Conservation (phyloP, 2,113 vertebrate species). For the Hepsetus odoe region DNA sequence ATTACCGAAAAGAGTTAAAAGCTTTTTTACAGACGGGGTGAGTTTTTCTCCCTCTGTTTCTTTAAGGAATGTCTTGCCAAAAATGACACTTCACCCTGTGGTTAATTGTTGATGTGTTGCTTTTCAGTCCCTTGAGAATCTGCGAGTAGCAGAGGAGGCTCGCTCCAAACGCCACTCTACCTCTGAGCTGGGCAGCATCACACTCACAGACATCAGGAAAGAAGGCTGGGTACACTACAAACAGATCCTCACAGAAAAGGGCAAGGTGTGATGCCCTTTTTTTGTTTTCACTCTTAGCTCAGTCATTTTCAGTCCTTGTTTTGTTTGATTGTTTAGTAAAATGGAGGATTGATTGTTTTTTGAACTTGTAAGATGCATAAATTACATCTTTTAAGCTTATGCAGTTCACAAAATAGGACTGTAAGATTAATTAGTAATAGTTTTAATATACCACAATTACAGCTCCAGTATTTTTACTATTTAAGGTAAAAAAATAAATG, state of each 20-base stretch:
- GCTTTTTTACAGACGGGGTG: constrained; percentile 95
- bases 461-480: no score
- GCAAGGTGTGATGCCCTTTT: constrained; percentile 90
- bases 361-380: no score
- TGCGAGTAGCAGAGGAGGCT: constrained; percentile 83
- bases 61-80: neutral
- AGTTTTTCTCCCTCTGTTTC: constrained; percentile 59
- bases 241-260: constrained; percentile 96
- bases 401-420: no score
- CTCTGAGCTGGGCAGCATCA: constrained; percentile 87
- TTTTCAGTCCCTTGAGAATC: constrained; percentile 89
- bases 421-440: no score
- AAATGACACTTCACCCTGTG: neutral
- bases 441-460: no score
- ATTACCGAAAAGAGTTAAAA: constrained; percentile 91
- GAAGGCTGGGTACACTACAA: constrained; percentile 97
- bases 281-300: no score
- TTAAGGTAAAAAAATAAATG: no score
- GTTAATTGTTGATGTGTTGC: constrained; percentile 9
- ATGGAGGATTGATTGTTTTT: no score
- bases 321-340: no score
- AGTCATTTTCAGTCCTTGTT: neutral
- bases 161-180: constrained; percentile 90
- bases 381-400: no score
- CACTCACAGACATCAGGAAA: constrained; percentile 86